Evolutionary conservation across 1,140 invertebrate species (phyloP), one percentile per base, ranked within the genome.

Genomic region (Anthonomus grandis): DNA sequence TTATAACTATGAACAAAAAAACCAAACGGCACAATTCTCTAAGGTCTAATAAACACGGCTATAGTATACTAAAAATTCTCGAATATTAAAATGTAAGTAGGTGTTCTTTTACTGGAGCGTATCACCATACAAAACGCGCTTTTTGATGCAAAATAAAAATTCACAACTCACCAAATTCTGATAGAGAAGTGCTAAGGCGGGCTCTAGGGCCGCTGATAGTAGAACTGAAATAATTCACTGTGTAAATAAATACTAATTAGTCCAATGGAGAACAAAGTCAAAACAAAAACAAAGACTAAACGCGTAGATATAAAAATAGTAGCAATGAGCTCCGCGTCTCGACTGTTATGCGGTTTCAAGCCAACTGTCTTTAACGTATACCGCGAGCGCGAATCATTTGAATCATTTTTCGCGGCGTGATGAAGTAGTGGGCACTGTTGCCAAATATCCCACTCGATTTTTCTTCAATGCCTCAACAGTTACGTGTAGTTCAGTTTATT

Each of bases 51-150:
- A 45, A 45, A 13, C 36, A 53, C 22, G 13, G 23, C 23, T 34
- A 44, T 17, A 44, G 18, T n/a, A n/a, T n/a, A n/a, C 38, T 53
- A 19, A 44, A 44, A 53, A 42, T 5, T 38, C 18, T 39, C 41
- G 24, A 53, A 47, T 55, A 47, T 31, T 45, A 57, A 39, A 36
- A 38, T 41, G 38, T 22, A 50, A 34, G 21, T 57, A 57, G 49
- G 45, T 39, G 54, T 57, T 21, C 17, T 39, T 22, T 57, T 57
- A 57, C 23, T 49, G 49, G 54, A 57, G 54, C 54, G 46, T 57
- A 46, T 48, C 44, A 47, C 12, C 25, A 19, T 23, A 38, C 48
- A 27, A 49, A 41, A 24, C 18, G 27, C 19, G 12, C 39, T 12
- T 25, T 31, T 55, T 17, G 23, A 17, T 18, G 34, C 45, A 31